Evolutionary conservation across 2,113 vertebrate genomes (phyloP).

Genomic region (Gymnorhina tibicen): DNA sequence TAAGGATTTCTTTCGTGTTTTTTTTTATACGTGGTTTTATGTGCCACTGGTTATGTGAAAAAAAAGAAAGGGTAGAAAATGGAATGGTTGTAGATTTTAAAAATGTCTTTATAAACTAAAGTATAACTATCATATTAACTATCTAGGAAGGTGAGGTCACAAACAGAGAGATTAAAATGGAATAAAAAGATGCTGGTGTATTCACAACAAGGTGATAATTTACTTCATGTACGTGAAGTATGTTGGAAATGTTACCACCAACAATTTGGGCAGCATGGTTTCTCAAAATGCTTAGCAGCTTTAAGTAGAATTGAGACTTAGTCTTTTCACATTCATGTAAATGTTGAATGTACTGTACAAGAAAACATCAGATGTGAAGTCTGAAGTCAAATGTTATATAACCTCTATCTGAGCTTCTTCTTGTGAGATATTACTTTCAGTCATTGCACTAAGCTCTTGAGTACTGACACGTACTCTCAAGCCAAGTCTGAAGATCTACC

Average conservation of each 20-base stretch:
- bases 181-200: not conserved
- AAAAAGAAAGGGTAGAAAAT: not conserved
- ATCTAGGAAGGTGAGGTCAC: not conserved
- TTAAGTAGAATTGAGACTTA: not conserved
- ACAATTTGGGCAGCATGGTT: not conserved
- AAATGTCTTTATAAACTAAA: not conserved
- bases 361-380: not conserved
- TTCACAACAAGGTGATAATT: not conserved
- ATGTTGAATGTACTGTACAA: not conserved
- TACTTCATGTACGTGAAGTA: not conserved
- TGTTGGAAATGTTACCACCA: not conserved
- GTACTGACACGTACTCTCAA: not conserved
- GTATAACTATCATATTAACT: not conserved
- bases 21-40: not conserved
- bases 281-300: not conserved
- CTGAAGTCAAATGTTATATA: not conserved
- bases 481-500: not conserved
- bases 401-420: not conserved
- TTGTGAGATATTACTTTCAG: not conserved
- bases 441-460: not conserved
- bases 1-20: not conserved
- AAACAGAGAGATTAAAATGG: not conserved
- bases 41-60: not conserved
- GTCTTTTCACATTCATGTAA: not conserved
- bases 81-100: not conserved